These are phyloP conservation scores for Passer domesticus DNA, from an alignment of 2,113 vertebrate genomes.

Conservation along the genomic window DNA sequence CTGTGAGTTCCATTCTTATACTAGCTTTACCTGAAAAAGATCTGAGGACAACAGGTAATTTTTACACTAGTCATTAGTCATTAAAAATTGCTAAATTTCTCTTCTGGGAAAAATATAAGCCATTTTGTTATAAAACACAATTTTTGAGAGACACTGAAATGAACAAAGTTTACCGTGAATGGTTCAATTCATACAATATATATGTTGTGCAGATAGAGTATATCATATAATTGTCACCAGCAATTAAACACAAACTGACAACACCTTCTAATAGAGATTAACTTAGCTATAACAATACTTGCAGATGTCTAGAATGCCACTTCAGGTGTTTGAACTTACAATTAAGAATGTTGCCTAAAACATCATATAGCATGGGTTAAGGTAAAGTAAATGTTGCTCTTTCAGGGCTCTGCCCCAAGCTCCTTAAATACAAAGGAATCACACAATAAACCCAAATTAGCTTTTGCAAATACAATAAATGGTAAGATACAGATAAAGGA, in stretches of 20 bases:
- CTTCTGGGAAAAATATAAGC: constrained; percentile 79
- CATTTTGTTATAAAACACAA: constrained; percentile 79
- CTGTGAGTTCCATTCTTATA: constrained; percentile 62
- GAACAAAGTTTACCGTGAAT: constrained; percentile 65
- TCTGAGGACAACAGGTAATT: constrained; percentile 73
- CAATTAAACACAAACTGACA: constrained; percentile 65
- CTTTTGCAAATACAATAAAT: constrained; percentile 77
- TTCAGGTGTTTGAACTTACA: constrained; percentile 69
- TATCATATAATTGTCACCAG: constrained; percentile 67
- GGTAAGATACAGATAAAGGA: constrained; percentile 76
- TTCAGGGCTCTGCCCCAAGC: constrained; percentile 91
- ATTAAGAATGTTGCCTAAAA: constrained; percentile 86
- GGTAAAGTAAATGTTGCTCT: constrained; percentile 71
- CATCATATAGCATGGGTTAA: constrained; percentile 69
- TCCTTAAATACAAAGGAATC: constrained; percentile 90
- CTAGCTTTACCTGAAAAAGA: constrained; percentile 73
- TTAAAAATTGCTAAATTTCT: constrained; percentile 78
- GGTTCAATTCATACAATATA: constrained; percentile 70
- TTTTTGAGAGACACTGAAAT: constrained; percentile 75
- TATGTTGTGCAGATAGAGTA: constrained; percentile 62
- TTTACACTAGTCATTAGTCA: constrained; percentile 77
- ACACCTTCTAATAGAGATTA: constrained; percentile 65
- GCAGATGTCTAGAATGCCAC: constrained; percentile 69
- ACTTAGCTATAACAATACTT: constrained; percentile 61
- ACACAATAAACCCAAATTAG: constrained; percentile 84